A percentile compares a stretch with the other conserved stretches of the same genome.
phyloP scores from a whole-genome alignment of 2,888 invertebrate species.

The Zootermopsis nevadensis region DNA sequence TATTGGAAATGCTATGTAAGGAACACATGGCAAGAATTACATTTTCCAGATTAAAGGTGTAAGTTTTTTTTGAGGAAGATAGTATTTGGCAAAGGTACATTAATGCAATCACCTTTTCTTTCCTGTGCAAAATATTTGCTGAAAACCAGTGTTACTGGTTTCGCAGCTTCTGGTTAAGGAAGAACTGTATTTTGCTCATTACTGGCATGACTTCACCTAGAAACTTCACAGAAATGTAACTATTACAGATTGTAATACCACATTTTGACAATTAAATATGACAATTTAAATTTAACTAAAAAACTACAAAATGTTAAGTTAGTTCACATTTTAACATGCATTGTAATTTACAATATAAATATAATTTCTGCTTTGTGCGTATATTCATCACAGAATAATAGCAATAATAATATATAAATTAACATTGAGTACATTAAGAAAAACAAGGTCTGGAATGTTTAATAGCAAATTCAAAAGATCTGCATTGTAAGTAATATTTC shows the following conservation, averaged over 20 bases:
- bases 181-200: not conserved
- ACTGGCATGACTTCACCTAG: not conserved
- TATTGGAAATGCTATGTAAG: too few relatives aligned
- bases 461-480: not conserved
- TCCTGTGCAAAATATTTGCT: too few relatives aligned
- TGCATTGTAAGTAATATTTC: not conserved
- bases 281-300: not conserved
- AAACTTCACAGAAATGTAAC: not conserved
- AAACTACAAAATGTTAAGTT: not conserved
- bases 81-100: too few relatives aligned
- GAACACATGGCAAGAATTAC: too few relatives aligned
- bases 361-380: not conserved
- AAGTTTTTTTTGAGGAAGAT: too few relatives aligned
- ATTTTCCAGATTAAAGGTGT: too few relatives aligned
- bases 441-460: not conserved
- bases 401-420: slow-evolving; percentile 6
- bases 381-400: not conserved
- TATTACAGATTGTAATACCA: not conserved
- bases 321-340: not conserved
- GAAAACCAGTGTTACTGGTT: too few relatives aligned
- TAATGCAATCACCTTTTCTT: too few relatives aligned
- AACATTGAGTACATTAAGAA: not conserved
- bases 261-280: not conserved
- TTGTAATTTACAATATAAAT: not conserved
- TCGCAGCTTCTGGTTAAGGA: too few relatives aligned